Percentiles rank a stretch among this genome's conserved stretches.
Evolutionary conservation across 2,113 vertebrate species (phyloP).

Genomic region (Varanus komodoensis): DNA sequence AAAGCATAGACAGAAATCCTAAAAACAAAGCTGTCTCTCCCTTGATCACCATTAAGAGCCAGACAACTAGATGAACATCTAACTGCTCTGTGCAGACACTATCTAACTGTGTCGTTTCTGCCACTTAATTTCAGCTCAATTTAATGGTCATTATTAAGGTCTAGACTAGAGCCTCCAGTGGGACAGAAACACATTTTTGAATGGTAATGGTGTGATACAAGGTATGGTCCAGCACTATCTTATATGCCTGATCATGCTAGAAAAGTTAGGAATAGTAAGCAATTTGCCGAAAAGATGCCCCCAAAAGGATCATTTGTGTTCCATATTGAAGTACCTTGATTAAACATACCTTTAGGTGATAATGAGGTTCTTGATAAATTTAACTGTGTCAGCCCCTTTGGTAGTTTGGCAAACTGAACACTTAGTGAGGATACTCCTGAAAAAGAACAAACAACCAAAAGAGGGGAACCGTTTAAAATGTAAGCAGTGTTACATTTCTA

Average conservation of each 20-base stretch:
- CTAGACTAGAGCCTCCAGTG: neutral
- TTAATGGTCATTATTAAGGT: neutral
- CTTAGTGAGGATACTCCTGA: slow-evolving; percentile 91
- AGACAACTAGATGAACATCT: neutral
- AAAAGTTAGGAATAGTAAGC: neutral
- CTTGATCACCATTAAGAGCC: neutral
- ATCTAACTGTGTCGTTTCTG: neutral
- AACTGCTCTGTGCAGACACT: neutral
- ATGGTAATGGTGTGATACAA: neutral
- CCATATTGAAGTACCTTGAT: neutral
- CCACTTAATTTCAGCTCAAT: neutral
- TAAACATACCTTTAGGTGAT: slow-evolving; percentile 92
- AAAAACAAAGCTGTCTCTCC: neutral
- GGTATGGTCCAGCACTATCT: neutral
- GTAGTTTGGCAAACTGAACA: slow-evolving; percentile 94
- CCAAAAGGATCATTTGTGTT: neutral
- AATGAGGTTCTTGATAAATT: slow-evolving; percentile 96
- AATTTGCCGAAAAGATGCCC: neutral
- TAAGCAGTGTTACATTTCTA: neutral
- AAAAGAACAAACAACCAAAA: slow-evolving; percentile 1
- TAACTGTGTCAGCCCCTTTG: slow-evolving; percentile 92
- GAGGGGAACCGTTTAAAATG: neutral
- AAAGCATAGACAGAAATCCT: neutral
- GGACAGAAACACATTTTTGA: neutral
- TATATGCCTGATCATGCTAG: neutral